phyloP scores from a whole-genome alignment of 2,797 vertebrate species.

The Hirundo rustica region DNA sequence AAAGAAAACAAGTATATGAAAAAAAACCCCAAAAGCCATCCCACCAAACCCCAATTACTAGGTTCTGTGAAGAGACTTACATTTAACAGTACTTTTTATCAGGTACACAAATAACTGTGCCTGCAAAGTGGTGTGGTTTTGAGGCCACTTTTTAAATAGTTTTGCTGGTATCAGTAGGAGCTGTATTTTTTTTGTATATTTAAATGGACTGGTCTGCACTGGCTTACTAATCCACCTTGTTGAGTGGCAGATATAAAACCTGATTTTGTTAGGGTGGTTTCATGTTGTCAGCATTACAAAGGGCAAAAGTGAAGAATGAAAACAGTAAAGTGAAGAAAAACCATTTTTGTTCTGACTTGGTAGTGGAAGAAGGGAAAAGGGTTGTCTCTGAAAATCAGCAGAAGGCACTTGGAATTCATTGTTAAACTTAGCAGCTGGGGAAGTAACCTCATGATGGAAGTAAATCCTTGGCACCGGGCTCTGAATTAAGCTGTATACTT shows the following conservation, averaged over 20 bases:
- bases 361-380: neutral
- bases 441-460: neutral
- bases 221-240: neutral
- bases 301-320: neutral
- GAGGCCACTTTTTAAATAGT: neutral
- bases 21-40: neutral
- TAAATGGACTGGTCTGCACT: neutral
- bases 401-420: neutral
- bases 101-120: neutral
- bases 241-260: neutral
- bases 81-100: neutral
- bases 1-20: neutral
- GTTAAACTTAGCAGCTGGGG: neutral
- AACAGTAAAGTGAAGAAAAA: neutral
- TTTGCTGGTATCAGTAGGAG: neutral
- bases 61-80: neutral
- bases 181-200: fast-evolving
- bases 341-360: neutral
- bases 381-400: neutral
- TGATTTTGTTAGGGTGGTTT: neutral
- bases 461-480: neutral
- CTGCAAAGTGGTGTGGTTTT: neutral
- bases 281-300: neutral
- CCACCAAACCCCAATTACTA: neutral
- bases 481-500: neutral